These are phyloP conservation scores for Lithophane socia DNA, from an alignment of 2,888 invertebrate species.

Conservation along the genomic window DNA sequence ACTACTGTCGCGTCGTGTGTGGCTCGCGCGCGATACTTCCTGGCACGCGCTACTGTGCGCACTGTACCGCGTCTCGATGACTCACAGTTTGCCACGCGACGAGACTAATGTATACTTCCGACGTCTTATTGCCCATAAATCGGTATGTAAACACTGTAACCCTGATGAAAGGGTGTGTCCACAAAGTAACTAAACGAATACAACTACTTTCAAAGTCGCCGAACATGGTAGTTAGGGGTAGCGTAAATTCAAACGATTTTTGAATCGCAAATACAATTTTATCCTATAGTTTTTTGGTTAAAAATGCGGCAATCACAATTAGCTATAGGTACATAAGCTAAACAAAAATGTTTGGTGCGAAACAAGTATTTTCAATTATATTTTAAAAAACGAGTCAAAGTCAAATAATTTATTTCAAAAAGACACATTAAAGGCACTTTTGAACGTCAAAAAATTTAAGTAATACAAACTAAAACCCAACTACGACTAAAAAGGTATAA, in stretches of 20 bases:
- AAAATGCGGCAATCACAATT: neutral
- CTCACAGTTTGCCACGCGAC: slow-evolving; percentile 47
- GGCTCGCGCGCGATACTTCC: neutral
- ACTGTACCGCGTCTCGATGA: slow-evolving; percentile 28
- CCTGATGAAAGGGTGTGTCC: slow-evolving; percentile 28
- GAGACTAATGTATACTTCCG: slow-evolving; percentile 55
- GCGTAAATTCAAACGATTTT: neutral
- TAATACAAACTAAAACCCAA: no score
- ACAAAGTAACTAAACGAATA: slow-evolving; percentile 27
- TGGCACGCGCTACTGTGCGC: slow-evolving; percentile 1
- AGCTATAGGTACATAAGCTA: no score
- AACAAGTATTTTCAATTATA: no score
- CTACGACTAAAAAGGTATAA: no score
- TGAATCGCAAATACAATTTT: no score
- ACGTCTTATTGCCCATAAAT: slow-evolving; percentile 57
- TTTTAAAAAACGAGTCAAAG: no score
- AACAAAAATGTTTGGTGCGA: no score
- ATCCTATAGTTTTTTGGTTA: neutral
- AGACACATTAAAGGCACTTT: no score
- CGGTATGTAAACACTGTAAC: slow-evolving; percentile 34
- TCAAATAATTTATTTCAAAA: no score
- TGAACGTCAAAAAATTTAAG: no score
- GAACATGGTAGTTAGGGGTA: neutral
- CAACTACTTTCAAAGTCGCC: neutral
- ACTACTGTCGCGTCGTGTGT: slow-evolving; percentile 3